phyloP scores from a whole-genome alignment of 2,888 invertebrate species.

The Xiphydria camelus region DNA sequence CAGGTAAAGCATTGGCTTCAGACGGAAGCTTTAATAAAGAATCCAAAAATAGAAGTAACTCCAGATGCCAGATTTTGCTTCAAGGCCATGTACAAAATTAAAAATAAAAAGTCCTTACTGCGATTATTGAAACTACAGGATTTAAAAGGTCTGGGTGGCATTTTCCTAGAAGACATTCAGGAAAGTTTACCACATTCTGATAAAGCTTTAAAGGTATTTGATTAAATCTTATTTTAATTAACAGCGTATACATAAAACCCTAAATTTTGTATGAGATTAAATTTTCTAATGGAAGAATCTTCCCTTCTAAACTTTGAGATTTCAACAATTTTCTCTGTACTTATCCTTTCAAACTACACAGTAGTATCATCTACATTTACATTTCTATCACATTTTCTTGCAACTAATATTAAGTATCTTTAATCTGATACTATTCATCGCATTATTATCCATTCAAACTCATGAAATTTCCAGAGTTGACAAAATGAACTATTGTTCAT shows the following conservation, averaged over 20 bases:
- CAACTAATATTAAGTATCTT: no score
- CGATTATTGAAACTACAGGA: slow-evolving; percentile 90
- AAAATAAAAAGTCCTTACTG: slow-evolving; percentile 86
- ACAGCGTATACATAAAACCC: no score
- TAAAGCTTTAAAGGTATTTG: slow-evolving; percentile 78
- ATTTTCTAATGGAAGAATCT: no score
- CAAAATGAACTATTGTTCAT: slow-evolving; percentile 83
- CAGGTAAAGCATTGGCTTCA: slow-evolving; percentile 75
- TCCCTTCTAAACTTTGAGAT: no score
- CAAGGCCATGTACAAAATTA: slow-evolving; percentile 90
- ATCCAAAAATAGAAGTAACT: slow-evolving; percentile 89
- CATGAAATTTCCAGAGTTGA: slow-evolving; percentile 53
- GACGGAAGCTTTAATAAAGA: slow-evolving; percentile 83
- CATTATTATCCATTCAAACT: slow-evolving; percentile 5
- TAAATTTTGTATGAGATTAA: no score
- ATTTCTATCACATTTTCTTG: no score
- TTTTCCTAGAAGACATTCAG: slow-evolving; percentile 91
- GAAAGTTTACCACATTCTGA: slow-evolving; percentile 95
- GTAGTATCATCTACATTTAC: no score
- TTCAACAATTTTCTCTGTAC: no score
- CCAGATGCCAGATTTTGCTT: slow-evolving; percentile 84
- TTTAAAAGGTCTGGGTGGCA: slow-evolving; percentile 91
- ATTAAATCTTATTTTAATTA: no score
- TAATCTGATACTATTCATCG: no score
- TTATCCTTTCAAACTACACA: no score